These are phyloP conservation scores for Deroptyus accipitrinus DNA, from an alignment of 2,113 vertebrate species.

Conservation along the genomic window DNA sequence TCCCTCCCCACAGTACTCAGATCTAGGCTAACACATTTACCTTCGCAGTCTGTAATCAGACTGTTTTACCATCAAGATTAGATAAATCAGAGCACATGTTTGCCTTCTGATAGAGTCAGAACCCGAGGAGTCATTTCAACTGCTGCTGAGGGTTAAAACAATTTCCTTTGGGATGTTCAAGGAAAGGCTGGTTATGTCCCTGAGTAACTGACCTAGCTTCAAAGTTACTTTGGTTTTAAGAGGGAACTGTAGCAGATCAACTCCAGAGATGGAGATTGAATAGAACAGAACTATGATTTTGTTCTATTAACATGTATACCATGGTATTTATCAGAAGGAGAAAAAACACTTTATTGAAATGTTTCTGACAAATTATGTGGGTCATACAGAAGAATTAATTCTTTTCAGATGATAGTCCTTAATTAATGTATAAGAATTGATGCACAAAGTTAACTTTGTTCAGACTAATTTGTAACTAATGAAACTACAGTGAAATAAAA, in stretches of 20 bases:
- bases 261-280: neutral
- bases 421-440: too few species aligned
- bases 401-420: neutral
- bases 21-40: neutral
- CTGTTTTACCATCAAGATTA: neutral
- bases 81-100: neutral
- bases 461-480: neutral
- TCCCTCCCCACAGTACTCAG: neutral
- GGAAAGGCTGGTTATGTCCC: too few species aligned
- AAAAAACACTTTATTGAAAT: neutral
- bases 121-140: rapidly evolving
- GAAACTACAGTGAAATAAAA: neutral
- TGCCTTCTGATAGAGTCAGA: neutral
- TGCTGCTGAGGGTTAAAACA: neutral
- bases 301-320: neutral
- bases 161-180: neutral
- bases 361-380: neutral
- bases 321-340: neutral
- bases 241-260: neutral
- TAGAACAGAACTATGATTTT: neutral
- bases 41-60: neutral
- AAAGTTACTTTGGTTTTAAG: neutral
- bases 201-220: too few species aligned
- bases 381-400: neutral
- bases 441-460: neutral